Evolutionary conservation across 2,888 invertebrate genomes (phyloP).

Genomic region (Meteorus cinctellus): DNA sequence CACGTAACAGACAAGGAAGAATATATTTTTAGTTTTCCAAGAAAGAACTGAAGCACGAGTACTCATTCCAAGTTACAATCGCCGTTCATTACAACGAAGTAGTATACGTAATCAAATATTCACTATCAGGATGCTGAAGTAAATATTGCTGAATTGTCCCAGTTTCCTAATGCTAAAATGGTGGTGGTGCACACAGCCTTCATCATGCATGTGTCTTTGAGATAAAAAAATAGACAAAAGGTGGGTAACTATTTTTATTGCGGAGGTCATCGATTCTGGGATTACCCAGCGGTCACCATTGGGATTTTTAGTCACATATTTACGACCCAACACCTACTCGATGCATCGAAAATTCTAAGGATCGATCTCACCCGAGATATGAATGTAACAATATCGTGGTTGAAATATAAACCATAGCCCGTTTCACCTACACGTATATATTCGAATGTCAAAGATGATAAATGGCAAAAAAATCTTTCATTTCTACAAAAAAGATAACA

Average conservation of each 20-base stretch:
- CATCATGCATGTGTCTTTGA: neutral
- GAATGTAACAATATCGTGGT: neutral
- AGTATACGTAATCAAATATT: slow-evolving; percentile 20
- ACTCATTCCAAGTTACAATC: slow-evolving; percentile 10
- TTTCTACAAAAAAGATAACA: neutral
- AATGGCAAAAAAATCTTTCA: neutral
- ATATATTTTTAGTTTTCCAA: slow-evolving; percentile 8
- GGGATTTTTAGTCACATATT: slow-evolving; percentile 19
- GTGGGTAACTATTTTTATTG: slow-evolving; percentile 21
- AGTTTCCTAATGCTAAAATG: neutral
- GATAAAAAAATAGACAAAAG: neutral
- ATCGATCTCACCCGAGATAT: slow-evolving; percentile 8
- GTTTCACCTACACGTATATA: neutral
- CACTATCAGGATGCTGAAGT: slow-evolving; percentile 4
- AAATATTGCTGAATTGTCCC: slow-evolving; percentile 4
- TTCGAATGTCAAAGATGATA: neutral
- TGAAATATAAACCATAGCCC: neutral
- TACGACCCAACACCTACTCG: slow-evolving; percentile 19
- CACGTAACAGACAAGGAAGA: neutral
- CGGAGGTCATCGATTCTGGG: slow-evolving; percentile 20
- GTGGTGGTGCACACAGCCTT: too few relatives aligned
- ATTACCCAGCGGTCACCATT: slow-evolving; percentile 25
- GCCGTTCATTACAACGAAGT: neutral
- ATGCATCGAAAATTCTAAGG: slow-evolving; percentile 11
- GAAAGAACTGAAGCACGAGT: neutral